A percentile compares a stretch with the other conserved stretches of the same genome.
Evolutionary conservation across 2,797 vertebrate species (phyloP).

Genomic region (Tokudaia muenninki): DNA sequence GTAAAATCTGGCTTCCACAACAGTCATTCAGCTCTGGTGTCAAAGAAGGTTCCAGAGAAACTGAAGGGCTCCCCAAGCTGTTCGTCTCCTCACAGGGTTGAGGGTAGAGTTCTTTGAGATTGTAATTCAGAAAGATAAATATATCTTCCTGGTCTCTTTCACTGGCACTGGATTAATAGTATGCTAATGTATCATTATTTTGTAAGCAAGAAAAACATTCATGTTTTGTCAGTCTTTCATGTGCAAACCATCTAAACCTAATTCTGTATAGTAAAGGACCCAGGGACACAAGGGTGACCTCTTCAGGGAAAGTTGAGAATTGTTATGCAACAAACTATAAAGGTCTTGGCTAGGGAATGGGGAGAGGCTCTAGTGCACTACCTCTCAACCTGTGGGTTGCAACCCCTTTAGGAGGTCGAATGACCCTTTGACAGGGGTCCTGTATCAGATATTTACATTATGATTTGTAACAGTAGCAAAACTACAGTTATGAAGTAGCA

Average conservation of each 20-base stretch:
- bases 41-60: constrained; percentile 81
- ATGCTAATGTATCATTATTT: constrained; percentile 38
- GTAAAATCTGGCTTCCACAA: constrained; percentile 80
- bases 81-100: constrained; percentile 65
- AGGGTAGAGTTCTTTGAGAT: constrained; percentile 20
- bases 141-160: constrained; percentile 4
- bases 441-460: neutral
- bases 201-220: constrained; percentile 40
- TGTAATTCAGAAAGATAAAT: constrained; percentile 65
- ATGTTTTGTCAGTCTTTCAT: constrained; percentile 17
- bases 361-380: neutral
- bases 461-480: neutral
- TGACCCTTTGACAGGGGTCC: neutral
- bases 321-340: constrained; percentile 1
- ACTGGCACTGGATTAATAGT: constrained; percentile 17
- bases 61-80: constrained; percentile 25
- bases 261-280: neutral
- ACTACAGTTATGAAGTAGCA: neutral
- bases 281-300: neutral
- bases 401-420: neutral
- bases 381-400: neutral
- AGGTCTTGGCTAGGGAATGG: neutral
- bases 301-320: constrained; percentile 18
- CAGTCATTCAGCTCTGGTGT: constrained; percentile 83
- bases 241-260: neutral